These are phyloP conservation scores for Anabas testudineus DNA, from an alignment of 2,797 vertebrate genomes.

Conservation along the genomic window DNA sequence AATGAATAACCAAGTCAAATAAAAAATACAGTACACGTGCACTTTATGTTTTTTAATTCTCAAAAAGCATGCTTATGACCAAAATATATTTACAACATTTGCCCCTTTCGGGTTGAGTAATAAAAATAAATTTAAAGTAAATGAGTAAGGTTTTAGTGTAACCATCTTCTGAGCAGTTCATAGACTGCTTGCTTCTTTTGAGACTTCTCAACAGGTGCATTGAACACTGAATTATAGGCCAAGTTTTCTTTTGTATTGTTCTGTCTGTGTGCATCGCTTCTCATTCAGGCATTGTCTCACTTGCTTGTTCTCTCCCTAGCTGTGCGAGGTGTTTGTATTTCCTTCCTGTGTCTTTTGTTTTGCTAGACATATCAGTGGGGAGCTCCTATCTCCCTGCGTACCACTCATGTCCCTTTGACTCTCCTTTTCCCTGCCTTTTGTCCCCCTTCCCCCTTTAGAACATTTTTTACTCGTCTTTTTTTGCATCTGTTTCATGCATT, in stretches of 20 bases:
- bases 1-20: neutral
- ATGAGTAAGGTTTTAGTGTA: no score
- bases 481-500: neutral
- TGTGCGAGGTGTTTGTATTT: constrained; percentile 66
- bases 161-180: no score
- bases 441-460: constrained; percentile 9
- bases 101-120: no score
- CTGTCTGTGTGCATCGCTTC: constrained; percentile 34
- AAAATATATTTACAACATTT: neutral
- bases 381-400: constrained; percentile 39
- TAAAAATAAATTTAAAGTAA: no score
- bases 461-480: constrained; percentile 3
- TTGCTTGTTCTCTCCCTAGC: constrained; percentile 29
- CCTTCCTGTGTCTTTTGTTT: constrained; percentile 77
- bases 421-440: constrained; percentile 15
- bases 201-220: neutral
- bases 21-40: neutral
- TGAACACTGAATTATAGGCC: neutral
- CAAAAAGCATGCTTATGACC: no score
- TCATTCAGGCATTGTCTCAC: constrained; percentile 56
- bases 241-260: constrained; percentile 21
- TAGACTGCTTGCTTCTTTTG: neutral
- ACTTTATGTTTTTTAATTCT: no score
- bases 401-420: constrained; percentile 35
- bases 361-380: constrained; percentile 56